These are phyloP conservation scores for Poeciliopsis gracilis DNA, from an alignment of 2,797 vertebrate species.

Conservation along the genomic window DNA sequence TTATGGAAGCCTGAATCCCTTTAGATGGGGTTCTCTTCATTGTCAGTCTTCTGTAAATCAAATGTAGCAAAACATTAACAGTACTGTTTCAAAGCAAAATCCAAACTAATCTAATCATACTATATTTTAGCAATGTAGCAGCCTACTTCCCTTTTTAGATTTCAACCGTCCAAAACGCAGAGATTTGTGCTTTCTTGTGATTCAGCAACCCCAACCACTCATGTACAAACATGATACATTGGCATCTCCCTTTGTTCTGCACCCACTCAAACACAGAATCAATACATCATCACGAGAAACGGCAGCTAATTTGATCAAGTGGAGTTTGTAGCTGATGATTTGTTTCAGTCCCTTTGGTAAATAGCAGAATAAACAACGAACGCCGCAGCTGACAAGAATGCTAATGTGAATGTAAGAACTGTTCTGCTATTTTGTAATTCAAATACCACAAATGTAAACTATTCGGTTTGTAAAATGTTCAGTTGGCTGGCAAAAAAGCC, in stretches of 20 bases:
- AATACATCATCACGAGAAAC: conserved; percentile 11
- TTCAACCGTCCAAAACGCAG: neutral
- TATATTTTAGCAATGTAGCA: neutral
- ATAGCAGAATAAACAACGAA: conserved; percentile 4
- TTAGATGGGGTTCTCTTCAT: neutral
- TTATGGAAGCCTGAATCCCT: conserved; percentile 12
- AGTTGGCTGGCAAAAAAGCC: neutral
- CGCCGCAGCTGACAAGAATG: neutral
- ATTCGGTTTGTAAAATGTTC: conserved; percentile 9
- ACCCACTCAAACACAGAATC: conserved; percentile 5
- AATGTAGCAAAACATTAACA: neutral
- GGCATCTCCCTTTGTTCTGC: neutral
- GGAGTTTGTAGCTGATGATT: conserved; percentile 9
- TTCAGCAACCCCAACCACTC: conserved; percentile 2
- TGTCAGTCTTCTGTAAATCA: conserved; percentile 4
- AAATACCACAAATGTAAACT: conserved; percentile 4
- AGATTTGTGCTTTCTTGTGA: neutral
- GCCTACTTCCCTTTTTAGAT: neutral
- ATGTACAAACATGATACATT: conserved; percentile 4
- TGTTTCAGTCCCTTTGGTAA: conserved; percentile 1
- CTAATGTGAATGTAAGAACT: neutral
- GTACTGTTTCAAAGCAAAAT: neutral
- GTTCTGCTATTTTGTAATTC: conserved; percentile 2
- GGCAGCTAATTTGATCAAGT: conserved; percentile 7
- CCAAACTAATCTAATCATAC: neutral